Conservation (phyloP, 2,888 invertebrate genomes). For the Hypsopygia costalis region DNA sequence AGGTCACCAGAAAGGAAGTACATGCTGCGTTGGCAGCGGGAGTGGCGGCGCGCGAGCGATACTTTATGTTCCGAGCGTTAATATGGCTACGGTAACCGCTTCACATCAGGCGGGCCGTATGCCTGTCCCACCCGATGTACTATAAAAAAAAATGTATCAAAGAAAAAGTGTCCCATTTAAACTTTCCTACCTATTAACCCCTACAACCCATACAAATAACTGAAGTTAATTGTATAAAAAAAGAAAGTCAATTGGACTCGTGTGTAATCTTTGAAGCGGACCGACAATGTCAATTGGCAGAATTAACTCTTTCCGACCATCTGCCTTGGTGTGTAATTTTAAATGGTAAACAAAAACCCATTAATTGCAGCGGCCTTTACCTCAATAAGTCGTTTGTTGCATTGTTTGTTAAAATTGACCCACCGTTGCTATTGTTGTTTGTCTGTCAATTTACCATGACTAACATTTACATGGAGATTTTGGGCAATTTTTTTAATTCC, state of each 20-base stretch:
- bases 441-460: constrained; percentile 7
- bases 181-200: background rate
- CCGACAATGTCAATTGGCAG: constrained; percentile 39
- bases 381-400: constrained; percentile 13
- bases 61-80: too few species aligned
- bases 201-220: background rate
- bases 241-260: constrained; percentile 36
- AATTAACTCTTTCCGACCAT: constrained; percentile 38
- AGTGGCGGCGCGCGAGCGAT: too few species aligned
- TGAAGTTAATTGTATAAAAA: constrained; percentile 10
- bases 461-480: too few species aligned
- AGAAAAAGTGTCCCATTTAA: background rate
- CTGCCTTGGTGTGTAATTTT: constrained; percentile 19
- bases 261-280: constrained; percentile 27
- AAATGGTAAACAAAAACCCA: constrained; percentile 23
- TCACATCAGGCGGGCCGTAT: too few species aligned
- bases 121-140: too few species aligned
- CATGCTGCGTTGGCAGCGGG: too few species aligned
- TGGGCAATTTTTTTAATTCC: too few species aligned
- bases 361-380: constrained; percentile 22
- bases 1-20: too few species aligned
- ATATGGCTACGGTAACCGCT: too few species aligned
- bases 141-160: too few species aligned
- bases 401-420: constrained; percentile 15
- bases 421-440: constrained; percentile 1